A percentile compares a stretch with the other conserved stretches of the same genome.
phyloP scores from a whole-genome alignment of 2,797 vertebrate genomes.

The Anas georgica region DNA sequence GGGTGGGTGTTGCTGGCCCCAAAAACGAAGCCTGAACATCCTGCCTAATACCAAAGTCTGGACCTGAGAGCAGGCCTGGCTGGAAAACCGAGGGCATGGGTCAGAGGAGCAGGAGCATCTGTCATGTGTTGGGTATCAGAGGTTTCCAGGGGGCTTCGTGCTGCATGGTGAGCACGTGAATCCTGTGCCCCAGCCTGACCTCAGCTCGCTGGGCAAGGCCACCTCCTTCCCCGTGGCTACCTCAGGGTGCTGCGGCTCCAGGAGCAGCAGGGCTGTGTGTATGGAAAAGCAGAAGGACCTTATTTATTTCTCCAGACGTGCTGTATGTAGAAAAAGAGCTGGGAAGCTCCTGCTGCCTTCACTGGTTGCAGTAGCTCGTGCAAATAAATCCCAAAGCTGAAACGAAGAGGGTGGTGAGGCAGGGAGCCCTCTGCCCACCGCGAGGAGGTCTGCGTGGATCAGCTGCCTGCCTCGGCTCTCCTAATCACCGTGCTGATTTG shows the following conservation, averaged over 20 bases:
- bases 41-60: background rate
- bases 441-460: background rate
- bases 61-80: background rate
- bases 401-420: rapidly evolving
- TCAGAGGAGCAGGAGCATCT: no score
- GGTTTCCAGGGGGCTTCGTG: no score
- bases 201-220: no score
- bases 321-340: background rate
- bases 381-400: background rate
- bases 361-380: background rate
- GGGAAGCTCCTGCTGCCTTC: background rate
- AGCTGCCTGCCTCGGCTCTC: background rate
- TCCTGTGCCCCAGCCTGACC: no score
- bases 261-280: background rate
- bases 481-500: background rate
- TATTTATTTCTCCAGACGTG: background rate
- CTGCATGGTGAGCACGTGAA: no score
- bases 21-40: background rate
- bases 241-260: background rate
- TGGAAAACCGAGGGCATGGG: background rate
- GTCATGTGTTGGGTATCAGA: no score
- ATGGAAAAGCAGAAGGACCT: background rate
- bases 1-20: rapidly evolving
- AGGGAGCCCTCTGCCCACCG: background rate
- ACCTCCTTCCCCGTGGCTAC: background rate